Percentiles rank a stretch among this genome's conserved stretches.
phyloP scores from a whole-genome alignment of 2,113 vertebrate species.

The Microcebus tavaratra region DNA sequence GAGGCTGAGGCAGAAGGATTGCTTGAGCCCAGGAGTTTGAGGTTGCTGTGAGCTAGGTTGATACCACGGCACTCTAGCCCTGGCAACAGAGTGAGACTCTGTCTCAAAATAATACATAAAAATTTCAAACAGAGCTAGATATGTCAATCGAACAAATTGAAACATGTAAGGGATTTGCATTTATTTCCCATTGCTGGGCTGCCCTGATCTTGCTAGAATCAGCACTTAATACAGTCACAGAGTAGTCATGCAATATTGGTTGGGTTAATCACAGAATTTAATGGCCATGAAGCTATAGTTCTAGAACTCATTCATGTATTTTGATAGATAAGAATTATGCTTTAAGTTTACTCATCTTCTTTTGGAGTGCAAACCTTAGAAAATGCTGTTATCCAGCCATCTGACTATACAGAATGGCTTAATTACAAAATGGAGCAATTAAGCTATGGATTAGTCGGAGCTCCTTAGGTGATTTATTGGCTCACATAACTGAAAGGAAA shows the following conservation, averaged over 20 bases:
- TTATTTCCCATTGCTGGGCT: not conserved
- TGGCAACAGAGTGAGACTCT: no score
- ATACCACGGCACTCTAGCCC: no score
- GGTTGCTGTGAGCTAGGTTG: no score
- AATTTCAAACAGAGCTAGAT: not conserved
- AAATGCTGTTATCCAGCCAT: not conserved
- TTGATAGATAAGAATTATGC: slow-evolving; percentile 1
- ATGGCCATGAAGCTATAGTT: not conserved
- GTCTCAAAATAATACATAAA: not conserved
- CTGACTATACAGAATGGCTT: not conserved
- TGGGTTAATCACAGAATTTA: slow-evolving; percentile 22
- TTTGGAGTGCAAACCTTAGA: not conserved
- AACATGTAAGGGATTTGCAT: not conserved
- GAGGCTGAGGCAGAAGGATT: no score
- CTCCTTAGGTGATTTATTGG: not conserved
- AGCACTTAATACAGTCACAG: not conserved
- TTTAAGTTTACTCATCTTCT: not conserved
- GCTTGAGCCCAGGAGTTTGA: no score
- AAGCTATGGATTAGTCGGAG: not conserved
- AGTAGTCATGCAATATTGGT: not conserved
- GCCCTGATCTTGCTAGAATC: not conserved
- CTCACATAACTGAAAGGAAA: not conserved
- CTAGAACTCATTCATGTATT: slow-evolving; percentile 13
- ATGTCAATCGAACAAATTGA: not conserved
- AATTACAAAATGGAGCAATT: not conserved